Evolutionary conservation across 2,888 invertebrate species (phyloP).

Genomic region (Kuschelorhynchus macadamiae): DNA sequence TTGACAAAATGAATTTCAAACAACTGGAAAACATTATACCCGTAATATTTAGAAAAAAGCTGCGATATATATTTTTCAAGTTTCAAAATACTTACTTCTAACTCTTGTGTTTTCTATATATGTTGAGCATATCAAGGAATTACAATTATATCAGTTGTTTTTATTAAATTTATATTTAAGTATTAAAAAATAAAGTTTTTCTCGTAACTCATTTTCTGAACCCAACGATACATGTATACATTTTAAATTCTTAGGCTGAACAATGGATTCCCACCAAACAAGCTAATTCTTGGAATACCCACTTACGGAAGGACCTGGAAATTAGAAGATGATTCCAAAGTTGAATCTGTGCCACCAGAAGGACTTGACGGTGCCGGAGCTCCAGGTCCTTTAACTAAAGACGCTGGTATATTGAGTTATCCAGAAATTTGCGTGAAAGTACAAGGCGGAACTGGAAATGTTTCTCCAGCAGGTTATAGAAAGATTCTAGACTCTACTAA

Average conservation of each 20-base stretch:
- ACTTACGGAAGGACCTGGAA: conserved; percentile 84
- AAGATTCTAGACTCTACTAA: conserved; percentile 84
- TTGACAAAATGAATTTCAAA: too few species aligned
- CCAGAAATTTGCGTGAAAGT: conserved; percentile 83
- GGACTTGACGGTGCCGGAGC: conserved; percentile 78
- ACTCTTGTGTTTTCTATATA: too few species aligned
- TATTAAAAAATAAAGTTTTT: too few species aligned
- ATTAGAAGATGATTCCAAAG: conserved; percentile 78
- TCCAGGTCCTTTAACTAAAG: conserved; percentile 79
- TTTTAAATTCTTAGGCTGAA: conserved; percentile 74
- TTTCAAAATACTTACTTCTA: too few species aligned
- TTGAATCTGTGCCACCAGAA: conserved; percentile 81
- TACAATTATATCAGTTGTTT: too few species aligned
- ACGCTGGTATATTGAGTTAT: conserved; percentile 80
- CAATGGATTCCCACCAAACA: conserved; percentile 75
- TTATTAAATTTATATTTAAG: too few species aligned
- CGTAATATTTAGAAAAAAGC: too few species aligned
- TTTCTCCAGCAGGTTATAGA: conserved; percentile 77
- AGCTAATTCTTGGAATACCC: conserved; percentile 79
- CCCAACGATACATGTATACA: too few species aligned
- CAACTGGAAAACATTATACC: too few species aligned
- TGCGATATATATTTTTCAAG: too few species aligned
- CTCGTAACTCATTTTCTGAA: too few species aligned
- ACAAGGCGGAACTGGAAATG: conserved; percentile 65
- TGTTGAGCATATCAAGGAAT: too few species aligned